Conservation (phyloP, 2,113 vertebrate genomes). For the Rafetus swinhoei region DNA sequence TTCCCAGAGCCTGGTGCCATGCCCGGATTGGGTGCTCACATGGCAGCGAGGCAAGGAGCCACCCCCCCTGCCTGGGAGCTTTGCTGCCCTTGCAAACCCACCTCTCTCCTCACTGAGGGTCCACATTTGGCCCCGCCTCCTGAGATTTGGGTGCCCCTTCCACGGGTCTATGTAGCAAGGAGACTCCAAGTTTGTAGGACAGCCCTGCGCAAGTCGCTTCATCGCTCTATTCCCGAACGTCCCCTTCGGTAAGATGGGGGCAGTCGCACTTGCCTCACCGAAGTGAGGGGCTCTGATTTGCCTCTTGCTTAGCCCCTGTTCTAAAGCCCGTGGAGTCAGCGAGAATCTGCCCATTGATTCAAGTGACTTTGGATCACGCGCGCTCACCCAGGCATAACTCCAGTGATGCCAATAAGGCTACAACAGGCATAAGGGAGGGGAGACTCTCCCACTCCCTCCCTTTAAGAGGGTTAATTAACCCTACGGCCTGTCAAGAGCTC, state of each 20-base stretch:
- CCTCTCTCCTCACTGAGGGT: neutral
- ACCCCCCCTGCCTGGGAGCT: neutral
- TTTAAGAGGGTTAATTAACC: neutral
- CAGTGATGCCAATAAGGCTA: neutral
- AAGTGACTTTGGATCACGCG: neutral
- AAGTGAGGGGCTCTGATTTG: accelerated
- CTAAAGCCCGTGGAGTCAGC: accelerated
- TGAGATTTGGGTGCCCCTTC: neutral
- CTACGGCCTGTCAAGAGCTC: neutral
- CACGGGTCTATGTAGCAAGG: neutral
- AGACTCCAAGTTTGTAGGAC: neutral
- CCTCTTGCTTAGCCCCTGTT: accelerated
- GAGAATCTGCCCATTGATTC: accelerated
- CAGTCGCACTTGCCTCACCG: neutral
- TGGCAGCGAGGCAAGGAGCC: neutral
- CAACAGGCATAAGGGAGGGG: neutral
- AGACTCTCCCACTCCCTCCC: neutral
- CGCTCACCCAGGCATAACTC: neutral
- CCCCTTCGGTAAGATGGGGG: neutral
- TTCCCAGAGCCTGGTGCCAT: neutral
- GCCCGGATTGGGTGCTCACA: neutral
- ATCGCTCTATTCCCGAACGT: neutral
- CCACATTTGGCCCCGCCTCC: neutral
- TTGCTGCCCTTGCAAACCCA: neutral
- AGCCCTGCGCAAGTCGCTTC: neutral